Evolutionary conservation across 2,113 vertebrate species (phyloP), one percentile per base, ranked within the genome.

Genomic region (Alosa alosa): DNA sequence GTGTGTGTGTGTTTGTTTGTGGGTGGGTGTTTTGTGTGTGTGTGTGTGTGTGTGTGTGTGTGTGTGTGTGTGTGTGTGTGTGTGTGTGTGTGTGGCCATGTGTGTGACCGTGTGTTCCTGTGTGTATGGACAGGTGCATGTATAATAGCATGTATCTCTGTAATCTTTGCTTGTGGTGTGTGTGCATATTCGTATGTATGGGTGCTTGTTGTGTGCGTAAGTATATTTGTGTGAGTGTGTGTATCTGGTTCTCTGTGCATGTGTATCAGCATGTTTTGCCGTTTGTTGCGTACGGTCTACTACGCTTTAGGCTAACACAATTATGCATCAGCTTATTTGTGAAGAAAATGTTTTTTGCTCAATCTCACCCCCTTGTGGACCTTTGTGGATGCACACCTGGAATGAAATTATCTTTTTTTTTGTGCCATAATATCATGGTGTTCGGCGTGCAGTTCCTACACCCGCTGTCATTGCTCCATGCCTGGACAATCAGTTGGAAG

Each of bases 341-440:
- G 60, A 85, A 88, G 82, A 78, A 86, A 86, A 86, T 78, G 84
- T 81, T 64, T 90, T 87, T 88, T 90, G 88, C 88, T 89, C 85
- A 84, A 41, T 86, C 18, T 52, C 82, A 84, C 64, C 64, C 83
- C 22, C 52, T 87, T 86, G 86, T 82, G 84, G 84, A 87, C 81
- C 83, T 84, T 11, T 84, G 84, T 72, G 81, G 84, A 90, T 75
- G 75, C 86, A 86, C 75, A 87, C 88, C 84, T 86, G 83, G 44
- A 84, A 9, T 20, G 31, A 86, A 81, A 82, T 81, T 20, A 31
- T 88, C 86, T 78, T 88, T 84, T 84, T 84, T 84, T 81, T 83
- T 86, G 83, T 90, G 89, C 85, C 88, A 85, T 89, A 89, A 82
- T 68, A 68, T 82, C 45, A 75, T 20, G 64, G 18, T 46, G 68